phyloP scores from a whole-genome alignment of 2,888 invertebrate species.

The Eupithecia pulchellata region DNA sequence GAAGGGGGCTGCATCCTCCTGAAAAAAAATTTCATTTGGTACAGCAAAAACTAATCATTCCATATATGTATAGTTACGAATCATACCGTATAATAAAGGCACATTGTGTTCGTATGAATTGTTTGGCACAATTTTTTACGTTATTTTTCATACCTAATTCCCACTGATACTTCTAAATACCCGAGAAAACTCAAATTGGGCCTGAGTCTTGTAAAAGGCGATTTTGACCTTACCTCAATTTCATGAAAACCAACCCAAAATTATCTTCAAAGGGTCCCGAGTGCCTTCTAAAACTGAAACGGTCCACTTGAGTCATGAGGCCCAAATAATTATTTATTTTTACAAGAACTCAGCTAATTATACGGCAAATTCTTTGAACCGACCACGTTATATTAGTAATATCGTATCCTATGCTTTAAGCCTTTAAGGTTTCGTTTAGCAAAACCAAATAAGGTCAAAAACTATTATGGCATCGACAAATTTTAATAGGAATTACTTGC shows the following conservation, averaged over 20 bases:
- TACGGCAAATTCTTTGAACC: constrained; percentile 13
- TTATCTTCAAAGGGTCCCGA: constrained; percentile 28
- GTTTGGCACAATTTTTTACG: neutral
- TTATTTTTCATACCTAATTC: neutral
- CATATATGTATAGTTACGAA: too few relatives aligned
- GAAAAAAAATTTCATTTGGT: neutral
- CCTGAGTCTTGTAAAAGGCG: constrained; percentile 7
- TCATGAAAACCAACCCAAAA: constrained; percentile 17
- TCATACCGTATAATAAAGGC: too few relatives aligned
- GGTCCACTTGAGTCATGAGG: constrained; percentile 9
- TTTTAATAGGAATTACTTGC: neutral
- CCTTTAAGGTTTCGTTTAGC: constrained; percentile 11
- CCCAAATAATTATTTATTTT: constrained; percentile 21
- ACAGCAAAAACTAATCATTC: neutral
- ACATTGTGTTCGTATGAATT: neutral
- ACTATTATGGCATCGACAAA: neutral
- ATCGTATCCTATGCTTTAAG: neutral
- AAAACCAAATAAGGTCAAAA: neutral
- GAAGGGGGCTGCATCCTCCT: neutral
- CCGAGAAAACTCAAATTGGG: constrained; percentile 10
- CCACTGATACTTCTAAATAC: neutral
- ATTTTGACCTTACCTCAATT: constrained; percentile 13
- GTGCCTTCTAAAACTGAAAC: constrained; percentile 18
- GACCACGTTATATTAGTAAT: constrained; percentile 13
- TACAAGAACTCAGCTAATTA: constrained; percentile 21